Base-by-base conservation (phyloP, 2,888 invertebrate species). In the Catocala nupta region DNA sequence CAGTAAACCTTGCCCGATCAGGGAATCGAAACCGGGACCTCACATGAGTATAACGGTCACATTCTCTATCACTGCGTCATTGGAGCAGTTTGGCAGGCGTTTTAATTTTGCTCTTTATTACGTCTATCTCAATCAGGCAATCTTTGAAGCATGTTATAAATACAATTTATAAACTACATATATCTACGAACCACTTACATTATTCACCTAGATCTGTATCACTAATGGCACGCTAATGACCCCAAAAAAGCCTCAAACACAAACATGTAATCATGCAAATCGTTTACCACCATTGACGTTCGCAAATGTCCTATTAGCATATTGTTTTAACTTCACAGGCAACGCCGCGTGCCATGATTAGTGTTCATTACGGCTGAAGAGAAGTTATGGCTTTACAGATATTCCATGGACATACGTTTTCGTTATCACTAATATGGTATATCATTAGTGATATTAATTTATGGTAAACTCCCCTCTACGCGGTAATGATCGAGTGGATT, bases 281-380 rank as follows among this genome's bases (percentile, higher is more conserved):
- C 52, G 36, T 57, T 55, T 52, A 75, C 59, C 53, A 49, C 54
- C 52, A 58, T 63, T 60, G 51, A 47, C 60, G 25, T 60, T 70
- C 58, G 58, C 58, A 51, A 63, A 67, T 63, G 68, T 10, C 62
- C 66, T 56, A 64, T 77, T 70, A 67, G 67, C 71, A 74, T 77
- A 70, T 39, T 64, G 73, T 77, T 77, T 67, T 60, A 62, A 36
- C 36, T n/a, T 45, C 36, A 63, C 77, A 70, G 63, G 66, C 77
- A n/a, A 61, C 42, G 62, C 67, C 58, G 57, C 57, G 57, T 39
- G 12, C 7, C 7, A 51, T 52, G 59, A 70, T 73, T 73, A 61
- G 59, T 73, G 70, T 51, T 59, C 36, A 69, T 73, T 69, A 68
- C 43, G 42, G 13, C 11, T 33, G 25, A 55, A 43, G 49, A 59